Evolutionary conservation across 2,888 invertebrate genomes (phyloP).

Genomic region (Gortyna flavago): DNA sequence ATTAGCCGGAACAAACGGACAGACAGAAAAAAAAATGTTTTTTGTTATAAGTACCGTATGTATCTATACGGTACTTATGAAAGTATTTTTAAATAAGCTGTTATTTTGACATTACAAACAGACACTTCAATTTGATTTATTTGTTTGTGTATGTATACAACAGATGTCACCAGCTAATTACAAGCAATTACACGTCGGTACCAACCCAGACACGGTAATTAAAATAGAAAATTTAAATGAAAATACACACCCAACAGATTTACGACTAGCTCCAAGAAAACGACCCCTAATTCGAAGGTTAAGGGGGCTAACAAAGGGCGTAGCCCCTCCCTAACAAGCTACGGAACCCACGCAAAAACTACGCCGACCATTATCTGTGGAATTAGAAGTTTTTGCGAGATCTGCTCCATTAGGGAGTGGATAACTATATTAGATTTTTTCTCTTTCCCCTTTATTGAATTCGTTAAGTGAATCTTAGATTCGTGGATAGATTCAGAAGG

Average conservation of each 20-base stretch:
- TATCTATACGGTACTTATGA: too few relatives aligned
- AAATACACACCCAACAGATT: constrained; percentile 42
- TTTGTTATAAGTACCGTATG: too few relatives aligned
- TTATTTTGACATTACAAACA: too few relatives aligned
- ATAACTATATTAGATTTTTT: constrained; percentile 74
- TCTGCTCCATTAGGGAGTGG: constrained; percentile 76
- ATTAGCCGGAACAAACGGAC: too few relatives aligned
- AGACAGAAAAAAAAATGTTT: too few relatives aligned
- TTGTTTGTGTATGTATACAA: too few relatives aligned
- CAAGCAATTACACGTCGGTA: not conserved
- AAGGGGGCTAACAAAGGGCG: constrained; percentile 34
- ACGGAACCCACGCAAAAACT: constrained; percentile 71
- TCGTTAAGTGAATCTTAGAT: constrained; percentile 49
- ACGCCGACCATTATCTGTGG: constrained; percentile 74
- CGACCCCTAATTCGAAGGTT: constrained; percentile 54
- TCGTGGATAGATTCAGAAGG: constrained; percentile 7
- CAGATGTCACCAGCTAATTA: not conserved
- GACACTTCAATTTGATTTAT: not conserved
- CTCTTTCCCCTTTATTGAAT: constrained; percentile 61
- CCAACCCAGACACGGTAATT: not conserved
- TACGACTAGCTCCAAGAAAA: constrained; percentile 48
- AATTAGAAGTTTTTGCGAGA: constrained; percentile 80
- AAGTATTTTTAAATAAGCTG: too few relatives aligned
- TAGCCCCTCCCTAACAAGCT: constrained; percentile 71
- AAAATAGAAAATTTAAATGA: constrained; percentile 19